Conservation (phyloP, 2,113 vertebrate species). For the Crotophaga sulcirostris region DNA sequence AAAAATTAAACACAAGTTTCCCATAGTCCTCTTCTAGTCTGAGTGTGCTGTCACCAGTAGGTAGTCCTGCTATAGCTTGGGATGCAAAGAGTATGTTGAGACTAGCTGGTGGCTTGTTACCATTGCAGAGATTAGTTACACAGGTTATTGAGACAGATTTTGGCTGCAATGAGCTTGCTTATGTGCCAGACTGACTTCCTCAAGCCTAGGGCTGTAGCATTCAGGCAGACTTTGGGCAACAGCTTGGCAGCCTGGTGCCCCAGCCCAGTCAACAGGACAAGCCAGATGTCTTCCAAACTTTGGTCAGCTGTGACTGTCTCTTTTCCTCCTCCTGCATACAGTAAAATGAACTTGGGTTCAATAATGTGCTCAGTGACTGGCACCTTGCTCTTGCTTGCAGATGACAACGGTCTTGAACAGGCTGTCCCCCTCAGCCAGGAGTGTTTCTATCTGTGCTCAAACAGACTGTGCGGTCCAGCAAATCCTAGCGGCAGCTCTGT, state of each 20-base stretch:
- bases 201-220: neutral
- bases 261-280: neutral
- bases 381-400: neutral
- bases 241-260: neutral
- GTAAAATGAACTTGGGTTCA: neutral
- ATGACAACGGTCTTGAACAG: neutral
- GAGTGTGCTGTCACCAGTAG: neutral
- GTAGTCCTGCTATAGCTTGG: neutral
- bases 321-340: neutral
- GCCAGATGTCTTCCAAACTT: neutral
- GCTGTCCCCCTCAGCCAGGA: neutral
- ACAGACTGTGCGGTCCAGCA: neutral
- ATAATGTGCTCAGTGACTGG: neutral
- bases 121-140: neutral
- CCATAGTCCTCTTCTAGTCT: neutral
- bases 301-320: neutral
- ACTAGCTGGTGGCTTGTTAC: neutral
- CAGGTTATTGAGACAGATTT: neutral
- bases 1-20: neutral
- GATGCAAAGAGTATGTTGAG: neutral
- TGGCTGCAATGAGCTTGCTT: neutral
- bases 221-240: neutral
- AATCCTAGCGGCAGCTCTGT: slow-evolving; percentile 14
- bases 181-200: neutral
- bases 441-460: neutral